Evolutionary conservation across 1,140 invertebrate species (phyloP).

Genomic region (Idris sp.): DNA sequence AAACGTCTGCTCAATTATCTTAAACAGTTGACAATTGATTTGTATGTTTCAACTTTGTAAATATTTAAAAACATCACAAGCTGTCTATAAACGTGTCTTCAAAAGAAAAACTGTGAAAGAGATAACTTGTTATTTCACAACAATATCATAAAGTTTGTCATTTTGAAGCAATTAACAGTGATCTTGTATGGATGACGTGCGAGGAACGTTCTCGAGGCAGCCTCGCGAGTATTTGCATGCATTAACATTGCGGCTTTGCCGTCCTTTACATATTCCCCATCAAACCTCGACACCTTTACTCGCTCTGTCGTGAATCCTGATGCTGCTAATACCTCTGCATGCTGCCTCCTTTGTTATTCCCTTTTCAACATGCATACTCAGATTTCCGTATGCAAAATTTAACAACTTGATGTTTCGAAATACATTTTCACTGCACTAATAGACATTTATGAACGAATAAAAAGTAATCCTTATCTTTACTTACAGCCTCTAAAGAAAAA

Average conservation of each 20-base stretch:
- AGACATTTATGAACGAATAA: too few species aligned
- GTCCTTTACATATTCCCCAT: conserved; percentile 50
- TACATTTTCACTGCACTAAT: too few species aligned
- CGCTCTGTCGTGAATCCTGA: conserved; percentile 32
- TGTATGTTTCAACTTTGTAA: too few species aligned
- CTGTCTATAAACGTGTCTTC: too few species aligned
- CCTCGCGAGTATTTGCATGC: conserved; percentile 52
- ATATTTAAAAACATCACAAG: too few species aligned
- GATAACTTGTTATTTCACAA: too few species aligned
- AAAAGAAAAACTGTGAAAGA: too few species aligned
- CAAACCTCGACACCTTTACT: conserved; percentile 43
- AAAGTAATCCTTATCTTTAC: too few species aligned
- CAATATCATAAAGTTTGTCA: conserved; percentile 49
- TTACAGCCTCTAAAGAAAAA: too few species aligned
- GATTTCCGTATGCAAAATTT: neutral
- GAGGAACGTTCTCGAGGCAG: conserved; percentile 50
- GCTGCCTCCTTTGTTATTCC: conserved; percentile 41
- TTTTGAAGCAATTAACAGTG: conserved; percentile 53
- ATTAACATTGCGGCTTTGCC: conserved; percentile 45
- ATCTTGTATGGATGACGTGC: conserved; percentile 38
- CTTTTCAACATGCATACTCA: conserved; percentile 19
- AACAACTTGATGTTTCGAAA: too few species aligned
- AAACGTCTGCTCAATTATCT: conserved; percentile 29
- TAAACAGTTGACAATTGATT: conserved; percentile 29
- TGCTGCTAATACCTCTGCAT: conserved; percentile 19